Base-by-base conservation (phyloP, 2,113 vertebrate species). In the Acanthochromis polyacanthus region DNA sequence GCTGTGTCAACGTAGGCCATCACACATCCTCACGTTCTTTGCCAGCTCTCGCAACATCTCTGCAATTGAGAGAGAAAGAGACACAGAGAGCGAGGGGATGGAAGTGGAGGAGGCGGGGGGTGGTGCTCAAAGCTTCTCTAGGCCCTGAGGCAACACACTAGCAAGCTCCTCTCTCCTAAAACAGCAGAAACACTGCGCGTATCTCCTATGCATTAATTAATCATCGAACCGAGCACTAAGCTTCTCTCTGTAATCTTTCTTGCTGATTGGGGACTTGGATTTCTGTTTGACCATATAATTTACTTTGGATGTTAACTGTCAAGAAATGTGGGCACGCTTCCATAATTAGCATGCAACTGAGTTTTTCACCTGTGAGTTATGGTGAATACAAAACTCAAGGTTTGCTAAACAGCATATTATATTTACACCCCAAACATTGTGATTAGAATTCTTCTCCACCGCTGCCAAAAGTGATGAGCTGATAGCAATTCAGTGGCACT, bases 191-290 rank as follows among this genome's bases (percentile, higher is more conserved):
- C 52, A 19, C 65, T 32, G 68, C 64, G 80, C 20, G 59, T 71
- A 80, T 81, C 79, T 81, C 71, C 76, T 69, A 48, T 71, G 66
- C 82, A 82, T 86, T 87, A 88, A 91, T 91, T 86, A 90, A 83
- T 79, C 71, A 86, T 77, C 11, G 20, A 75, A 70, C 64, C 14
- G 2, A 71, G 51, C 62, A 0, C 51, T 58, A 10, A 78, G 72
- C 80, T 57, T 57, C 80, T 66, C 64, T 69, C 65, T 67, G 58
- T 87, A 89, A 90, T 85, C 87, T 82, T 77, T 63, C 70, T 20
- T 46, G 63, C 71, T 70, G 80, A 90, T 84, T 82, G 52, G 73
- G 69, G 70, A 86, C 61, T 67, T 73, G 40, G 50, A 86, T 66
- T 84, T 80, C 20, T 83, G 50, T 89, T 88, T 88, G 83, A 83